Evolutionary conservation across 2,888 invertebrate genomes (phyloP).

Genomic region (Scaptomyza reducta): DNA sequence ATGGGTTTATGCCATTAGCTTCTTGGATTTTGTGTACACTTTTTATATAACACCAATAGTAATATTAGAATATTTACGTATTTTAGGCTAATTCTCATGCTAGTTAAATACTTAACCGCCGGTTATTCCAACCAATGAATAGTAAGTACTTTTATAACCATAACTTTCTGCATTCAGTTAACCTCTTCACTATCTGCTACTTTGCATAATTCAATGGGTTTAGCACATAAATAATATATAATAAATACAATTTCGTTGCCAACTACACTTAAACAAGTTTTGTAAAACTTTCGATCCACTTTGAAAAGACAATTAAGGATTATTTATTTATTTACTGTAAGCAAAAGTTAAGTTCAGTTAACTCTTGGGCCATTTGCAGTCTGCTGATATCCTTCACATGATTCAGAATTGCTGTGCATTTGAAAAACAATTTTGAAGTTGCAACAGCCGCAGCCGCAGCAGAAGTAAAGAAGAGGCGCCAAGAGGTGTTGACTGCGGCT

Average conservation of each 20-base stretch:
- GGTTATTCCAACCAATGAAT: too few species aligned
- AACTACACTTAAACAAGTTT: constrained; percentile 14
- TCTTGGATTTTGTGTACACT: too few species aligned
- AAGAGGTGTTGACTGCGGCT: constrained; percentile 50
- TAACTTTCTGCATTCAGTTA: too few species aligned
- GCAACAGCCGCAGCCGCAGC: constrained; percentile 1
- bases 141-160: too few species aligned
- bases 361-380: constrained; percentile 3
- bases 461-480: constrained; percentile 10
- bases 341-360: constrained; percentile 8
- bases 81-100: too few species aligned
- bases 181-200: too few species aligned
- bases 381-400: background rate
- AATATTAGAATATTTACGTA: too few species aligned
- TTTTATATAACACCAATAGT: too few species aligned
- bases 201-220: background rate
- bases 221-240: background rate
- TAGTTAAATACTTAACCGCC: too few species aligned
- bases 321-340: constrained; percentile 35
- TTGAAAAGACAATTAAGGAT: constrained; percentile 27
- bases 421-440: constrained; percentile 8
- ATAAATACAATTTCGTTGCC: background rate
- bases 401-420: constrained; percentile 34
- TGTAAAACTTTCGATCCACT: constrained; percentile 7
- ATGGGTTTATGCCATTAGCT: background rate